These are phyloP conservation scores for Mustela nigripes DNA, from an alignment of 2,113 vertebrate genomes.

Conservation along the genomic window DNA sequence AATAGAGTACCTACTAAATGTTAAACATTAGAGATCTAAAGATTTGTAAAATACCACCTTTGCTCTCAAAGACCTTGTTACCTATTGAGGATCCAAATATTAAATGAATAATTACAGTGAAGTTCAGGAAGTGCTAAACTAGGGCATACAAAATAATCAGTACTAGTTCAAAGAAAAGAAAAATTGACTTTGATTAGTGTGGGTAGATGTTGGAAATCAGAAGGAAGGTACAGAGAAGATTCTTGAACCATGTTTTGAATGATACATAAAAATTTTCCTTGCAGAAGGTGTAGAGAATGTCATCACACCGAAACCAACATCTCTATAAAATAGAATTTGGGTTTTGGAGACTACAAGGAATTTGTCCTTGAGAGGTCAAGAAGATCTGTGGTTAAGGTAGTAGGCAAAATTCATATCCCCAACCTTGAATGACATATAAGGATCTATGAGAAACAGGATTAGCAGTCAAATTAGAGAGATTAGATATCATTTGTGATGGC, in stretches of 20 bases:
- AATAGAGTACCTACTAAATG: neutral
- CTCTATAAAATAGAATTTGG: neutral
- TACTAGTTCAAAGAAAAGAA: neutral
- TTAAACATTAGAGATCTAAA: neutral
- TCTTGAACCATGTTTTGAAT: neutral
- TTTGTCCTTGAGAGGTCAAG: constrained; percentile 2
- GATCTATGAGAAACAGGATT: neutral
- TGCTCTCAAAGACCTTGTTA: constrained; percentile 1
- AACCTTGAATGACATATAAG: neutral
- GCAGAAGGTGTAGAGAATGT: neutral
- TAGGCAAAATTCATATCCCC: neutral
- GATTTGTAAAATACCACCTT: neutral
- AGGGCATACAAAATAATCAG: neutral
- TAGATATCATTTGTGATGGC: neutral
- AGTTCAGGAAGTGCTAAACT: neutral
- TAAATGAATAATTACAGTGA: constrained; percentile 17
- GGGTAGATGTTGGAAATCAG: neutral
- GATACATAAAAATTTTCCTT: neutral
- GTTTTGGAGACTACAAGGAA: neutral
- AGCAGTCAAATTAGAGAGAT: neutral
- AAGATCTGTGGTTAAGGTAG: neutral
- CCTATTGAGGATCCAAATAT: neutral
- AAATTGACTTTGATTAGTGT: neutral
- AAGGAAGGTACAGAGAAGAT: neutral
- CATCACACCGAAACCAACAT: neutral